A percentile compares a stretch with the other conserved stretches of the same genome.
Evolutionary conservation across 2,113 vertebrate species (phyloP).

Genomic region (Ia io): DNA sequence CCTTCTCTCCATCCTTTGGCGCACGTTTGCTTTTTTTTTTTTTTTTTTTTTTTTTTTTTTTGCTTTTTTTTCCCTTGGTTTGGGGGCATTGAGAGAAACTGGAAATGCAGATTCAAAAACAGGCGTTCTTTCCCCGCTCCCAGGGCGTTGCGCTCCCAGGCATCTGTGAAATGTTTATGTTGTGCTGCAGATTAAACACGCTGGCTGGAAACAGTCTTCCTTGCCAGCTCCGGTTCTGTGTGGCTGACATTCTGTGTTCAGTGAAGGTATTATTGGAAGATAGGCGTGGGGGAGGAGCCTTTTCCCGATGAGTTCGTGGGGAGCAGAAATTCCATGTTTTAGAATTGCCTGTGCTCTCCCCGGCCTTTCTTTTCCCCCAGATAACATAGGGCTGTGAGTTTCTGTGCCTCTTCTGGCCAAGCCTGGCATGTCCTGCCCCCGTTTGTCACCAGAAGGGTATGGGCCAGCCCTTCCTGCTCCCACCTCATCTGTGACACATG

Average conservation of each 20-base stretch:
- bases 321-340: not conserved
- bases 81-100: slow-evolving; percentile 51
- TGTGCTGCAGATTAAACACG: not conserved
- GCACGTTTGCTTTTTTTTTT: not conserved
- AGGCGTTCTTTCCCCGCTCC: not conserved
- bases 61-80: not conserved
- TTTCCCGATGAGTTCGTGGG: not conserved
- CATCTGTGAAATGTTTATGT: slow-evolving; percentile 41
- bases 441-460: not conserved
- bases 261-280: not conserved
- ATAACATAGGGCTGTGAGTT: not conserved
- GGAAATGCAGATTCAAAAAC: not conserved
- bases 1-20: slow-evolving; percentile 5
- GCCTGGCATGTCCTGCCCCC: not conserved
- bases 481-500: not conserved
- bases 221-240: not conserved
- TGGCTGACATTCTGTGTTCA: not conserved
- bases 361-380: not conserved
- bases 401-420: not conserved
- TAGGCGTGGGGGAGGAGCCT: not conserved
- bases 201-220: not conserved
- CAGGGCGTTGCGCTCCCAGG: not conserved
- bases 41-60: too few relatives aligned
- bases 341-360: not conserved
- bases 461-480: not conserved